Evolutionary conservation across 2,797 vertebrate genomes (phyloP).

Genomic region (Eospalax fontanierii): DNA sequence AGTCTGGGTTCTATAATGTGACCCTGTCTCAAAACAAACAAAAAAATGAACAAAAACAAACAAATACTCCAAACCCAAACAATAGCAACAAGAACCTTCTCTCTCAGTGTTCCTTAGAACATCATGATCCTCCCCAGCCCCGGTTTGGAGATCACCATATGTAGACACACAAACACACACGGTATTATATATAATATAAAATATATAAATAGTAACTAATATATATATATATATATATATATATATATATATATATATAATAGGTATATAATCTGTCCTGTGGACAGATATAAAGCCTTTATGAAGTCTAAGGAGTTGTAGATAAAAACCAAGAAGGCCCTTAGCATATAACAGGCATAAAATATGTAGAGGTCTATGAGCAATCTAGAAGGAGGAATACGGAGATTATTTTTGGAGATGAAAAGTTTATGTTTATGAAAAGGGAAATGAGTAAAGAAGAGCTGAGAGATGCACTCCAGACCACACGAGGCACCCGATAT

Average conservation of each 20-base stretch:
- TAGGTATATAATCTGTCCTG: no score
- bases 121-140: neutral
- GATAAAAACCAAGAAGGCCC: neutral
- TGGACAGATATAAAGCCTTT: neutral
- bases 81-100: neutral
- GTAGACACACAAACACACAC: neutral
- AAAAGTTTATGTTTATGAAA: conserved; percentile 7
- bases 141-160: neutral
- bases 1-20: neutral
- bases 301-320: neutral
- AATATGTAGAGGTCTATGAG: neutral
- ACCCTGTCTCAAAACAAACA: neutral
- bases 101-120: neutral
- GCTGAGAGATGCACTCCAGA: neutral
- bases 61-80: neutral
- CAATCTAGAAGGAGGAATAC: neutral
- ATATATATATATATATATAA: no score
- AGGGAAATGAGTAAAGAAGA: neutral
- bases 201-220: no score
- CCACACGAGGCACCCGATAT: neutral
- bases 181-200: no score
- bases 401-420: neutral
- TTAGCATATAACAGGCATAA: neutral
- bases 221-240: neutral
- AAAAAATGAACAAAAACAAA: neutral